Evolutionary conservation across 2,888 invertebrate genomes (phyloP).

Genomic region (Poecilobothrus nobilitatus): DNA sequence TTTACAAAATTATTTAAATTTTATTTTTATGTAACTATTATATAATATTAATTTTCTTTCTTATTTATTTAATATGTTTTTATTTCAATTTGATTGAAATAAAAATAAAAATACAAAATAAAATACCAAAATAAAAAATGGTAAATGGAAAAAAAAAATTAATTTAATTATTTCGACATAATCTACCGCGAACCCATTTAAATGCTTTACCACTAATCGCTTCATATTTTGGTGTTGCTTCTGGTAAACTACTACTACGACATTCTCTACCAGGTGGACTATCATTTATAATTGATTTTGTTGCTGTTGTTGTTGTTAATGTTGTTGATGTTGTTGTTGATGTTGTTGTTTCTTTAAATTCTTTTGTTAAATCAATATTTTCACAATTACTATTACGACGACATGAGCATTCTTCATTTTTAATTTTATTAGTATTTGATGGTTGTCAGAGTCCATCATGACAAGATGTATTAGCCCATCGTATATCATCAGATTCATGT

Average conservation of each 20-base stretch:
- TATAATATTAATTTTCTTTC: too few species aligned
- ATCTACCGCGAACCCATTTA: slow-evolving; percentile 43
- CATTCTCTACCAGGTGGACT: slow-evolving; percentile 24
- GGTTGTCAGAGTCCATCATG: slow-evolving; percentile 42
- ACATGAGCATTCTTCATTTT: slow-evolving; percentile 31
- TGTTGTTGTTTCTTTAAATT: slow-evolving; percentile 12
- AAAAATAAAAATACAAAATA: neutral
- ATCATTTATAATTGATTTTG: neutral
- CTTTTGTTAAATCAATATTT: neutral
- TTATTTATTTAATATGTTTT: too few species aligned
- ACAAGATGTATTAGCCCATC: slow-evolving; percentile 56
- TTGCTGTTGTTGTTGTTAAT: neutral
- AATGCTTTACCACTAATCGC: slow-evolving; percentile 43
- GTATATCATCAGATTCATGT: slow-evolving; percentile 86
- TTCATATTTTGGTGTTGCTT: slow-evolving; percentile 39
- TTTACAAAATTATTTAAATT: too few species aligned
- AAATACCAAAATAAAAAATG: neutral
- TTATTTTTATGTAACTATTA: too few species aligned
- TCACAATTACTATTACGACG: slow-evolving; percentile 12
- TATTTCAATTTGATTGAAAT: too few species aligned
- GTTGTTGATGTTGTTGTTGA: neutral
- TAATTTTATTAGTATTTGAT: slow-evolving; percentile 34
- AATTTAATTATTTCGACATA: slow-evolving; percentile 35
- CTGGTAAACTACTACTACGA: slow-evolving; percentile 35
- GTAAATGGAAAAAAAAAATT: neutral